Evolutionary conservation across 92 coral and sea anemone genomes (phyloP).

Genomic region (Porites lobata): DNA sequence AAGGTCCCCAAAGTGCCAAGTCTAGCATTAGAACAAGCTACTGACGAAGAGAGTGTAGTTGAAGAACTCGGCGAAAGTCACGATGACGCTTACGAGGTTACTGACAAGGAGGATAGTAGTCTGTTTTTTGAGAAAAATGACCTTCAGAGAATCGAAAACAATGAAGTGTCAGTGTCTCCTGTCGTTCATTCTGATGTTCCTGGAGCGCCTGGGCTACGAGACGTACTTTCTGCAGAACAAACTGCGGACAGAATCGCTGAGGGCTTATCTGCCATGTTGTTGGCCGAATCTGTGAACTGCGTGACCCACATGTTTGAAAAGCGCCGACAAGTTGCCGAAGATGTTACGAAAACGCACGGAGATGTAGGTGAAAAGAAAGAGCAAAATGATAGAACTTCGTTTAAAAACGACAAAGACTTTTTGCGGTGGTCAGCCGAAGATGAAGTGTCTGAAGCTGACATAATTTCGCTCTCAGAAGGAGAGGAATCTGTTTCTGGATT

Average conservation of each 20-base stretch:
- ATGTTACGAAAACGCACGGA: background rate
- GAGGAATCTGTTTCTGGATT: slow-evolving; percentile 71
- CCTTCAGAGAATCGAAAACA: background rate
- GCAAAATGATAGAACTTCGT: slow-evolving; percentile 2
- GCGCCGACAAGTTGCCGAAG: slow-evolving; percentile 47
- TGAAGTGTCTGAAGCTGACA: slow-evolving; percentile 68
- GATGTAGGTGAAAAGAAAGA: background rate
- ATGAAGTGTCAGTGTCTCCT: slow-evolving; percentile 1
- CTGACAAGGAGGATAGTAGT: background rate
- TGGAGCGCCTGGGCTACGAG: slow-evolving; percentile 15
- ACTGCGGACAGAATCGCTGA: slow-evolving; percentile 70
- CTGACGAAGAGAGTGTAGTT: slow-evolving; percentile 81
- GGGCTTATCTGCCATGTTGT: slow-evolving; percentile 63
- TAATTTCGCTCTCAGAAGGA: slow-evolving; percentile 68
- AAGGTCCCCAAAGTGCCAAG: background rate
- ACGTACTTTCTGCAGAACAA: slow-evolving; percentile 5
- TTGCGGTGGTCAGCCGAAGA: slow-evolving; percentile 35
- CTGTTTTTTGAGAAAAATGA: background rate
- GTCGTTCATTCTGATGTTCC: background rate
- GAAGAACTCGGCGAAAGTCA: slow-evolving; percentile 55
- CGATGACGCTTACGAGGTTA: background rate
- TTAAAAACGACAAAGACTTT: slow-evolving; percentile 31
- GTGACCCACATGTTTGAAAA: slow-evolving; percentile 65
- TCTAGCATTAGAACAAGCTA: slow-evolving; percentile 29
- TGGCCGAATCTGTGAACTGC: slow-evolving; percentile 73